Evolutionary conservation across 2,888 invertebrate species (phyloP).

Genomic region (Craniophora ligustri): DNA sequence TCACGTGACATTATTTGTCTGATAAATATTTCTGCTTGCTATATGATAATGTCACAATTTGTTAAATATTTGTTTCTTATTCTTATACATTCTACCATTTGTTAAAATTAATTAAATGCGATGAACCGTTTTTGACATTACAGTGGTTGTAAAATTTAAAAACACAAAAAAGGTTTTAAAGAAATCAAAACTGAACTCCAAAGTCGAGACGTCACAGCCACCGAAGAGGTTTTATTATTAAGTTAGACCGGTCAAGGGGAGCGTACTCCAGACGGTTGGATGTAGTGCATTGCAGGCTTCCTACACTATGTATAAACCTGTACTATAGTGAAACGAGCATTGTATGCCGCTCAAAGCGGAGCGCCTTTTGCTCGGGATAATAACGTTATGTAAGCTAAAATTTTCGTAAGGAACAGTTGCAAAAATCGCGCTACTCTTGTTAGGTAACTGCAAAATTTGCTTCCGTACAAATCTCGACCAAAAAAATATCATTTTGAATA

Average conservation of each 20-base stretch:
- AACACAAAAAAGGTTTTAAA: conserved; percentile 25
- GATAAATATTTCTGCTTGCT: no score
- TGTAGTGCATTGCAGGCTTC: conserved; percentile 75
- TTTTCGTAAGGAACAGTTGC: conserved; percentile 72
- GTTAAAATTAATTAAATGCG: no score
- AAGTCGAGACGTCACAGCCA: conserved; percentile 73
- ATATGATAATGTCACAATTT: no score
- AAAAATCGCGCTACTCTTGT: conserved; percentile 67
- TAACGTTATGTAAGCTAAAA: conserved; percentile 75
- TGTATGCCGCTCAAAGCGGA: conserved; percentile 71
- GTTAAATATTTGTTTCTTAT: no score
- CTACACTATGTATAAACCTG: conserved; percentile 62
- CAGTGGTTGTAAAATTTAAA: conserved; percentile 1
- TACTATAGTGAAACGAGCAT: conserved; percentile 64
- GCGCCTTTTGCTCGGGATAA: conserved; percentile 67
- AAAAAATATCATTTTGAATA: conserved; percentile 38
- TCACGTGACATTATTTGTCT: no score
- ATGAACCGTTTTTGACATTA: no score
- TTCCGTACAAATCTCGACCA: conserved; percentile 31
- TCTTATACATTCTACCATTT: no score
- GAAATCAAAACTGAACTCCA: conserved; percentile 64
- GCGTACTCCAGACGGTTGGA: conserved; percentile 68
- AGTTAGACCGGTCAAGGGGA: conserved; percentile 79
- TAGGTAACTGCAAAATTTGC: conserved; percentile 46
- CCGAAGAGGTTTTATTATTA: conserved; percentile 85